phyloP scores from a whole-genome alignment of 2,797 vertebrate species.

The Parambassis ranga region DNA sequence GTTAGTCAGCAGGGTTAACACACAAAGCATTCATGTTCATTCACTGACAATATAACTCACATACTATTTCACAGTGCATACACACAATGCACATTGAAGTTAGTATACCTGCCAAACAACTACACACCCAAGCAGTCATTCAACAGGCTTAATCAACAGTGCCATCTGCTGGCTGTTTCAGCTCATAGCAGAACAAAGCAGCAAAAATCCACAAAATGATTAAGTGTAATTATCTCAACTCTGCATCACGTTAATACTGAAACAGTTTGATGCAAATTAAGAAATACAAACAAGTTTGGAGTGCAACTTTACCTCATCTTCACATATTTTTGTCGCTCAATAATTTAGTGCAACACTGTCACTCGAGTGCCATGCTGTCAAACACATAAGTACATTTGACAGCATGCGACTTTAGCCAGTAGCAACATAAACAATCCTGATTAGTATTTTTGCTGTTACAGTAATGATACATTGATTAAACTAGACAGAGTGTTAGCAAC shows the following conservation, averaged over 20 bases:
- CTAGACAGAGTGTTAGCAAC: constrained; percentile 58
- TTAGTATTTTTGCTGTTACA: constrained; percentile 22
- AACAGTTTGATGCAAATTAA: not conserved
- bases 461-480: constrained; percentile 15
- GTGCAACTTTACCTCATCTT: not conserved
- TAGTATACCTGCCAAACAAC: constrained; percentile 20
- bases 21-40: constrained; percentile 10
- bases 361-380: not conserved
- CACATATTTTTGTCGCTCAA: not conserved
- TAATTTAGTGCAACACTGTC: not conserved
- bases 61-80: not conserved
- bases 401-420: constrained; percentile 5
- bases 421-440: not conserved
- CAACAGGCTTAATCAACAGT: constrained; percentile 24
- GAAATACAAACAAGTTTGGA: not conserved
- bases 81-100: not conserved
- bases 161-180: constrained; percentile 50
- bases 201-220: not conserved
- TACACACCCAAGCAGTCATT: constrained; percentile 22
- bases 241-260: not conserved
- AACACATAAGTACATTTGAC: not conserved
- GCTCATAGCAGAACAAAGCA: constrained; percentile 20
- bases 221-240: not conserved
- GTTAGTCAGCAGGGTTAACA: constrained; percentile 65
- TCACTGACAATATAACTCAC: not conserved